Evolutionary conservation across 2,888 invertebrate species (phyloP).

Genomic region (Leucoptera coffeella): DNA sequence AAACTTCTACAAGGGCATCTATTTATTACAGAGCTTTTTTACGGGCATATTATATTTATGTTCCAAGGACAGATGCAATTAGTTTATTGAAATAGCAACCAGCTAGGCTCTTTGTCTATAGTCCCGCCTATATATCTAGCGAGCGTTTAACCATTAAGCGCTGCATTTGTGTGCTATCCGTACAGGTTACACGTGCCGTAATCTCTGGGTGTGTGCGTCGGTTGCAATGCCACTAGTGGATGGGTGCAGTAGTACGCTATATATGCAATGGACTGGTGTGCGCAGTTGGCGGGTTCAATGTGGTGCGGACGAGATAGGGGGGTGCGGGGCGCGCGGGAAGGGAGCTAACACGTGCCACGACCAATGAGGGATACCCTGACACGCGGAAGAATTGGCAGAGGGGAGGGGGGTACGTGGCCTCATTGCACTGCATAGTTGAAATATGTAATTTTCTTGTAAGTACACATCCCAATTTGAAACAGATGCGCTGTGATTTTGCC

Average conservation of each 20-base stretch:
- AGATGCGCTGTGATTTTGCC: too few species aligned
- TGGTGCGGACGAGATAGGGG: conserved; percentile 1
- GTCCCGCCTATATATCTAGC: too few species aligned
- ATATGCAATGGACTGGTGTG: conserved; percentile 5
- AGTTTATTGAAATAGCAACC: too few species aligned
- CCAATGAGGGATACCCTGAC: conserved; percentile 10
- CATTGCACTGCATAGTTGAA: conserved; percentile 2
- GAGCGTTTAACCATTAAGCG: too few species aligned
- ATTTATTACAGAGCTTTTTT: too few species aligned
- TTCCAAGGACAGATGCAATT: too few species aligned
- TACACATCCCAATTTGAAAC: too few species aligned
- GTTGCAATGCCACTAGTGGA: conserved; percentile 10
- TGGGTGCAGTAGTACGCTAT: conserved; percentile 5
- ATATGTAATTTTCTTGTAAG: too few species aligned
- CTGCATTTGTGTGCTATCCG: conserved; percentile 6
- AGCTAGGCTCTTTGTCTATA: too few species aligned
- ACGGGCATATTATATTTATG: too few species aligned
- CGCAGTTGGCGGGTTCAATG: conserved; percentile 1
- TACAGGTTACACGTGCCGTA: conserved; percentile 17
- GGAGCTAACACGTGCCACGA: conserved; percentile 11
- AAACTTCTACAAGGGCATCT: too few species aligned
- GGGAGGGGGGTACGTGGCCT: conserved; percentile 5
- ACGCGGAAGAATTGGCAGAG: conserved; percentile 11
- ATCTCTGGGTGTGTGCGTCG: conserved; percentile 12
- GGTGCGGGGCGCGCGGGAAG: conserved; percentile 5